Conservation (phyloP, 2,113 vertebrate genomes). For the Semicossyphus pulcher region DNA sequence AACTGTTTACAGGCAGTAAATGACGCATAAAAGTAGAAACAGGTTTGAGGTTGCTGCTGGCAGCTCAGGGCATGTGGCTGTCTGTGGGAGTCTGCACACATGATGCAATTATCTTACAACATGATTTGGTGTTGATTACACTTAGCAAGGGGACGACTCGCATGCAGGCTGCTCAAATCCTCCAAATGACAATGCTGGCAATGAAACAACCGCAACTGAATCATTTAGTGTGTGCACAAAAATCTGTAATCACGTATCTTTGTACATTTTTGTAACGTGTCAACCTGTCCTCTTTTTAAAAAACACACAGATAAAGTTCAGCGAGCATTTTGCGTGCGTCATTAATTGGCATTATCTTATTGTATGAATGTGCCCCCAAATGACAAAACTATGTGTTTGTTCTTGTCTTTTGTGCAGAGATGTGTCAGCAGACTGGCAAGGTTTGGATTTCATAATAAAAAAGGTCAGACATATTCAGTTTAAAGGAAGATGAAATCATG, state of each 20-base stretch:
- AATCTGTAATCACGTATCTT: not conserved
- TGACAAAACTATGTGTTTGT: constrained; percentile 47
- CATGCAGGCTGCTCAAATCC: constrained; percentile 18
- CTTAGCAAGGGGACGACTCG: constrained; percentile 1
- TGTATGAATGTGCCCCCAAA: not conserved
- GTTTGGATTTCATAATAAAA: constrained; percentile 69
- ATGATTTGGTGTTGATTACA: constrained; percentile 39
- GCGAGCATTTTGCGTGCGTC: constrained; percentile 42
- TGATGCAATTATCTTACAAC: constrained; percentile 36
- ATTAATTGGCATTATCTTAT: constrained; percentile 54
- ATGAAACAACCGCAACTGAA: not conserved
- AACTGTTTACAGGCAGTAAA: constrained; percentile 80
- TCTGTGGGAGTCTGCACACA: constrained; percentile 46
- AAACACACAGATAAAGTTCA: constrained; percentile 41
- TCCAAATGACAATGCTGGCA: constrained; percentile 24
- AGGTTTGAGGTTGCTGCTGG: constrained; percentile 63
- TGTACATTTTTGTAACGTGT: constrained; percentile 9
- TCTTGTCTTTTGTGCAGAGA: constrained; percentile 39
- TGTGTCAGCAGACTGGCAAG: constrained; percentile 55
- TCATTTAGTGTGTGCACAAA: not conserved
- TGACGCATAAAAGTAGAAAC: constrained; percentile 77
- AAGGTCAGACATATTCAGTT: constrained; percentile 61
- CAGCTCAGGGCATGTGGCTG: constrained; percentile 46
- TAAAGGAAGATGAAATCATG: constrained; percentile 59
- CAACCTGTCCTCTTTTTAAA: constrained; percentile 53